Base-by-base conservation (phyloP, 2,797 vertebrate species). In the Glossophaga mutica region DNA sequence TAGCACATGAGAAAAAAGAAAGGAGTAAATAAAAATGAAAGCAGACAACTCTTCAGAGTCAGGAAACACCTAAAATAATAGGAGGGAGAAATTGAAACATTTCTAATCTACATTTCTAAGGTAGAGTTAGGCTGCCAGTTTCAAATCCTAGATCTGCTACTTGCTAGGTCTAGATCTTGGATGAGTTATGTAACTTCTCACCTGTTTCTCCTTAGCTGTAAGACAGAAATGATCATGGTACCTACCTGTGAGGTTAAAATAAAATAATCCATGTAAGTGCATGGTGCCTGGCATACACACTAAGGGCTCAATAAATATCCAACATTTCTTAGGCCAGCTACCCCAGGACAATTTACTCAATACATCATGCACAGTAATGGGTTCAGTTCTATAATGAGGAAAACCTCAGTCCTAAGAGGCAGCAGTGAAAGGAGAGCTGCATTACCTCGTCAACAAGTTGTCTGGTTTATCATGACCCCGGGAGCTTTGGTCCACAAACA, bases 401-500 rank as follows among this genome's bases (percentile, higher is more conserved):
- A 34, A 87, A 67, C 39, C 34, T 65, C 4, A 5, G 52, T 52
- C 42, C 39, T 57, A 82, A 74, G 26, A 67, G 14, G 50, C 16
- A 2, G 21, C 52, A 34, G 24, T 0, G 1, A 76, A 82, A 26
- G 50, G 34, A 87, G n/a, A 81, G 24, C 19, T 0, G 9, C 18
- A 7, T 2, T 96, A 98, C 98, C 98, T 98, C 79, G 94, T 16
- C 37, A 52, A n/a, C 6, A 62, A 2, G 6, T 55, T 83, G 46
- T 98, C 88, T 1, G 95, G 10, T 82, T 96, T 97, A 52, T 97
- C 74, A 0, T 78, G 92, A 94, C 91, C 55, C 70, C n/a, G 59
- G 18, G 87, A 91, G 95, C 79, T 97, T 65, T 96, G 97, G 82
- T 95, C 90, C 71, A 59, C 94, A 39, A 67, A 73, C 7, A 94